Evolutionary conservation across 2,113 vertebrate genomes (phyloP).

Genomic region (Colaptes auratus): DNA sequence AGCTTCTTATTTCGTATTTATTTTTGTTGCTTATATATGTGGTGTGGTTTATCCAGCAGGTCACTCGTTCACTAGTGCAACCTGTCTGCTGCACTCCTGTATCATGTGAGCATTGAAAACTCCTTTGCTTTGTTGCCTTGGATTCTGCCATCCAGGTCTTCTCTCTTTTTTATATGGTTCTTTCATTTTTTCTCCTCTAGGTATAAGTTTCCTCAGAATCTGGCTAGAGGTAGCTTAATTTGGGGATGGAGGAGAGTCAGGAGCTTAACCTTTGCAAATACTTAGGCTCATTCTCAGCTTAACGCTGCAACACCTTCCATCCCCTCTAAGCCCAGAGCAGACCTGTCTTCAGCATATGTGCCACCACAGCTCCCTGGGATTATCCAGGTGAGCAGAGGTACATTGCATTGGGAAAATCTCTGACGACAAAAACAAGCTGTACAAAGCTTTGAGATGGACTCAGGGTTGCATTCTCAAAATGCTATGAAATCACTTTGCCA

Average conservation of each 20-base stretch:
- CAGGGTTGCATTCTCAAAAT: neutral
- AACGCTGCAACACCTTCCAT: rapidly evolving
- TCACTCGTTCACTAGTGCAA: neutral
- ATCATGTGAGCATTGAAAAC: rapidly evolving
- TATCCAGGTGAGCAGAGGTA: neutral
- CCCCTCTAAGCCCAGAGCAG: rapidly evolving
- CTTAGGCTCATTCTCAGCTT: neutral
- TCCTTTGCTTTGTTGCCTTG: neutral
- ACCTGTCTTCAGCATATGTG: neutral
- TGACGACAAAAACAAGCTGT: neutral
- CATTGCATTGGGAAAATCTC: neutral
- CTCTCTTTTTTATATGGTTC: neutral
- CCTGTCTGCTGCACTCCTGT: neutral
- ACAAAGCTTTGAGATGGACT: neutral
- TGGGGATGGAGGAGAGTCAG: no score
- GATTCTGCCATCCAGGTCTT: neutral
- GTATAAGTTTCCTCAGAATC: neutral
- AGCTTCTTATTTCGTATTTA: neutral
- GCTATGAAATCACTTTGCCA: neutral
- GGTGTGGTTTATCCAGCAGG: rapidly evolving
- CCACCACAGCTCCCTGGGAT: neutral
- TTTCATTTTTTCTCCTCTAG: neutral
- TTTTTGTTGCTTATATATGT: neutral
- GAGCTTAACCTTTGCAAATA: neutral
- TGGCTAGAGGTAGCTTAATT: neutral